These are phyloP conservation scores for Aphelenchoides besseyi DNA, from an alignment of 1,140 invertebrate genomes.

Conservation along the genomic window DNA sequence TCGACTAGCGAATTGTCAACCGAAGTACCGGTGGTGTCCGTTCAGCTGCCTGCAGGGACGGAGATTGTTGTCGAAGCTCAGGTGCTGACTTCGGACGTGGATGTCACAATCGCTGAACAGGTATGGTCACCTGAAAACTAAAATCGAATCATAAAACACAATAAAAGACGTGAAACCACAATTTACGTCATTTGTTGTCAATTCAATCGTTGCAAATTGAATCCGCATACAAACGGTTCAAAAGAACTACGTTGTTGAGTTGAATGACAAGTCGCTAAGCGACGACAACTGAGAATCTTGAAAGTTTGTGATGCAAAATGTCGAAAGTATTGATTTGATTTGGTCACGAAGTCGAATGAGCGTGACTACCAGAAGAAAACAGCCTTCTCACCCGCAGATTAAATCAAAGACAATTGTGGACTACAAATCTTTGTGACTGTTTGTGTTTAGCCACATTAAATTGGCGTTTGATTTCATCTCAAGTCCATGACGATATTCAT, in stretches of 20 bases:
- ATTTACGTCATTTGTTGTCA: background rate
- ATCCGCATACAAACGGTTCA: background rate
- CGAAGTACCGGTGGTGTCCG: constrained; percentile 47
- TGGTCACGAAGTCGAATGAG: background rate
- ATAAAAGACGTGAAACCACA: background rate
- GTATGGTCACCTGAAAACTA: constrained; percentile 34
- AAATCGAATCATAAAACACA: constrained; percentile 12
- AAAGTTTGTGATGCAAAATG: too few relatives aligned
- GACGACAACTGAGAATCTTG: too few relatives aligned
- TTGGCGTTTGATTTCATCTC: too few relatives aligned
- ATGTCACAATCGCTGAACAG: constrained; percentile 59
- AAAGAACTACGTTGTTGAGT: background rate
- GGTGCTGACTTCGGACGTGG: constrained; percentile 61
- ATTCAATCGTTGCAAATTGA: background rate
- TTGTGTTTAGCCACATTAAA: too few relatives aligned
- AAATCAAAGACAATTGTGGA: too few relatives aligned
- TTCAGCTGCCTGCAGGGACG: constrained; percentile 58
- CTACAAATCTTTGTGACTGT: too few relatives aligned
- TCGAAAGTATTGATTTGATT: too few relatives aligned
- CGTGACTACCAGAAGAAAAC: background rate
- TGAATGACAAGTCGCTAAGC: too few relatives aligned
- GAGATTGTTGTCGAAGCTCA: constrained; percentile 60
- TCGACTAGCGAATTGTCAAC: constrained; percentile 1
- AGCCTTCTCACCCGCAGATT: background rate
- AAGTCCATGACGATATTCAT: too few relatives aligned